Evolutionary conservation across 2,888 invertebrate species (phyloP).

Genomic region (Eutolmus rufibarbis): DNA sequence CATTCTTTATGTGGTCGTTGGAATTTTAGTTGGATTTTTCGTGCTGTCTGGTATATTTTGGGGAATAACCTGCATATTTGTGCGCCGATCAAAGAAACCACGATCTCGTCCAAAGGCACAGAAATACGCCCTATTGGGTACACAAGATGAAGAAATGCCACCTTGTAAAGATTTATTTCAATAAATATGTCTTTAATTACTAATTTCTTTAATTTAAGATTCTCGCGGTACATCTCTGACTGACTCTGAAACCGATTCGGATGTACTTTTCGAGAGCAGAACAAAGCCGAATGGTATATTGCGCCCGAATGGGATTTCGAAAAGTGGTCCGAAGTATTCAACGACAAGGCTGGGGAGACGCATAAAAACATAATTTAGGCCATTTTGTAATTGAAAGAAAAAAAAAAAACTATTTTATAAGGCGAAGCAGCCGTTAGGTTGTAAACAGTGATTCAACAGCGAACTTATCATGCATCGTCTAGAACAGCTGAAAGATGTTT

Average conservation of each 20-base stretch:
- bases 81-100: conserved; percentile 64
- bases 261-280: conserved; percentile 81
- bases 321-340: conserved; percentile 55
- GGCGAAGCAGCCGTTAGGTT: neutral
- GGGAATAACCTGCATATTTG: conserved; percentile 71
- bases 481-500: neutral
- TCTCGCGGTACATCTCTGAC: conserved; percentile 67
- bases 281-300: conserved; percentile 55
- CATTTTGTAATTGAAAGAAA: neutral
- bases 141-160: conserved; percentile 70
- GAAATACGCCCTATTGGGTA: conserved; percentile 75
- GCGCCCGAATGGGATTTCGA: conserved; percentile 48
- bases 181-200: neutral
- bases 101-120: conserved; percentile 68
- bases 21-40: conserved; percentile 69
- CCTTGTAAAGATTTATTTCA: conserved; percentile 53
- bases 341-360: conserved; percentile 59
- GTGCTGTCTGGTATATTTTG: conserved; percentile 70
- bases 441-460: neutral
- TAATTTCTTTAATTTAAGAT: conserved; percentile 50
- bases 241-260: conserved; percentile 85
- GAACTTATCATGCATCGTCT: neutral
- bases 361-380: conserved; percentile 57
- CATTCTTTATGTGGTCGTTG: conserved; percentile 87
- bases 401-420: neutral